These are phyloP conservation scores for Telenomus remus DNA, from an alignment of 1,140 invertebrate genomes.

Conservation along the genomic window DNA sequence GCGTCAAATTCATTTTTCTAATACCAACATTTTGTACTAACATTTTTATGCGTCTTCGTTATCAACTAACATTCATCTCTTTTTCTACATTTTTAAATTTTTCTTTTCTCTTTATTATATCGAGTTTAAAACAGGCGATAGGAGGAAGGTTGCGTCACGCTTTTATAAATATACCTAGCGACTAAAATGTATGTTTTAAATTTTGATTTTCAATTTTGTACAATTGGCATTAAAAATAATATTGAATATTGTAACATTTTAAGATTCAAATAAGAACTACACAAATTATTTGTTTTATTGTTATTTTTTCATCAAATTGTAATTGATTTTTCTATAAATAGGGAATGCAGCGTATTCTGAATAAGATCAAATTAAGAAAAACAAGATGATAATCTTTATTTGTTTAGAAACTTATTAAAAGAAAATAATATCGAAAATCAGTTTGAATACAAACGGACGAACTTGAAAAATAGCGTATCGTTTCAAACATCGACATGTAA, in stretches of 20 bases:
- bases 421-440: constrained; percentile 24
- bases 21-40: no score
- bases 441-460: constrained; percentile 23
- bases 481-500: constrained; percentile 26
- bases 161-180: constrained; percentile 25
- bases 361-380: no score
- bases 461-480: constrained; percentile 11
- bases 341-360: no score
- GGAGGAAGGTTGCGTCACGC: constrained; percentile 24
- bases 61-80: no score
- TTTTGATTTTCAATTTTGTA: not conserved
- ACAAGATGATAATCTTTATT: no score
- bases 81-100: not conserved
- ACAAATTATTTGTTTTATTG: no score
- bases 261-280: no score
- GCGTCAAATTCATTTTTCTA: not conserved
- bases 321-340: no score
- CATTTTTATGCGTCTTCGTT: no score
- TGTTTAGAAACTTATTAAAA: not conserved
- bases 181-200: constrained; percentile 24
- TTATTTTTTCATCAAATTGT: no score
- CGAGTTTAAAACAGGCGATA: constrained; percentile 10
- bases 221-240: not conserved
- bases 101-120: constrained; percentile 1
- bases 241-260: no score